A percentile compares a stretch with the other conserved stretches of the same genome.
Conservation (phyloP, 2,888 invertebrate species). For the Oligia fasciuncula region DNA sequence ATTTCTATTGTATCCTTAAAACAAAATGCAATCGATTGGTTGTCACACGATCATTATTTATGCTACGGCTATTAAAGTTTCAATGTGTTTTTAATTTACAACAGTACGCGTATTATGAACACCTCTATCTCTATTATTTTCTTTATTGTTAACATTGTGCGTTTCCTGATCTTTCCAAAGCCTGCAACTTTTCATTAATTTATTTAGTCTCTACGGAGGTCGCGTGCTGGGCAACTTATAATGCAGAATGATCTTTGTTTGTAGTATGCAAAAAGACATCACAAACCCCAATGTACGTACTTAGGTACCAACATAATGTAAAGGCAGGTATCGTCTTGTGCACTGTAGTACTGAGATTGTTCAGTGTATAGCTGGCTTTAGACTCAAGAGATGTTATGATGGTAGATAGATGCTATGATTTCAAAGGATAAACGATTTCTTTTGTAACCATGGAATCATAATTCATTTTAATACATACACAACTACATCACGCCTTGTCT, state of each 20-base stretch:
- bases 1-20: background rate
- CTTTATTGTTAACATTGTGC: too few species aligned
- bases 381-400: too few species aligned
- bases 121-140: background rate
- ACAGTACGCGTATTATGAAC: background rate
- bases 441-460: too few species aligned
- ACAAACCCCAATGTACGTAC: background rate
- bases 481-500: background rate
- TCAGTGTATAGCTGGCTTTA: background rate
- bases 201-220: too few species aligned
- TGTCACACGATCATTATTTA: background rate
- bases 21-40: background rate
- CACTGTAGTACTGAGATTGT: too few species aligned
- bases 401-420: conserved; percentile 8
- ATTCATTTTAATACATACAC: background rate
- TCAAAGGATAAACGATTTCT: conserved; percentile 12
- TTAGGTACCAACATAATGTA: background rate
- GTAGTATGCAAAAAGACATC: background rate
- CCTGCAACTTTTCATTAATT: too few species aligned
- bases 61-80: background rate
- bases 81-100: background rate
- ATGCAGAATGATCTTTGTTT: background rate
- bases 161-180: too few species aligned
- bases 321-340: background rate
- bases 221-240: too few species aligned